These are phyloP conservation scores for Hemibagrus wyckioides DNA, from an alignment of 2,113 vertebrate species.

Conservation along the genomic window DNA sequence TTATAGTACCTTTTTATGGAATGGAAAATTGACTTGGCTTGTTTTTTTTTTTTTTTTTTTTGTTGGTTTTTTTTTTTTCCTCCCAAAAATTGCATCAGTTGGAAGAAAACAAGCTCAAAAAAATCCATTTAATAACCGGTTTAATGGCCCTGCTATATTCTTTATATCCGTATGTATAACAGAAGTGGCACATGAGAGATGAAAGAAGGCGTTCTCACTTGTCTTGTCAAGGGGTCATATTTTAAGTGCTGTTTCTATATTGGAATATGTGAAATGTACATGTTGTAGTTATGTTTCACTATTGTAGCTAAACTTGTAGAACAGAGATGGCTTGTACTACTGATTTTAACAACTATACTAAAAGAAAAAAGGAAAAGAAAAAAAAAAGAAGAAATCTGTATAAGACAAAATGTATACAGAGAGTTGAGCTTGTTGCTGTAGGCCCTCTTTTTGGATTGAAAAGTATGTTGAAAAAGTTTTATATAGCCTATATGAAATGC, in stretches of 20 bases:
- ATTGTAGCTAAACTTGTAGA: conserved; percentile 87
- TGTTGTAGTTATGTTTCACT: conserved; percentile 87
- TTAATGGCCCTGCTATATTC: conserved; percentile 56
- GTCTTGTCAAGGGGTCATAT: conserved; percentile 73
- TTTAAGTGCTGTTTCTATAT: conserved; percentile 81
- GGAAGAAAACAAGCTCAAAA: not conserved
- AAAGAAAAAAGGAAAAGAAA: too few species aligned
- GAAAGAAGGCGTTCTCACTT: conserved; percentile 66
- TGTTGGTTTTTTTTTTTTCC: not conserved
- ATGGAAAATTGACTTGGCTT: not conserved
- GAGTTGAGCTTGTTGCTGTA: conserved; percentile 85
- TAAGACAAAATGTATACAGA: conserved; percentile 73
- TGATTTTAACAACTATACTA: conserved; percentile 86
- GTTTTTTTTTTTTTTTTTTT: not conserved
- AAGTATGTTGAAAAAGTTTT: conserved; percentile 73
- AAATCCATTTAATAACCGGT: not conserved
- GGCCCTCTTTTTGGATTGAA: conserved; percentile 78
- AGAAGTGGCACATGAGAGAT: conserved; percentile 20
- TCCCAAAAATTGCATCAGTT: not conserved
- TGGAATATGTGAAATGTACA: conserved; percentile 86
- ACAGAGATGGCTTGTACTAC: conserved; percentile 88
- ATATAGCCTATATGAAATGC: conserved; percentile 69
- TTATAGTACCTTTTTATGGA: conserved; percentile 18
- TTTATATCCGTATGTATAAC: conserved; percentile 49
- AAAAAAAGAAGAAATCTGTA: conserved; percentile 59